Conservation (phyloP, 2,797 vertebrate species). For the Hipposideros larvatus region DNA sequence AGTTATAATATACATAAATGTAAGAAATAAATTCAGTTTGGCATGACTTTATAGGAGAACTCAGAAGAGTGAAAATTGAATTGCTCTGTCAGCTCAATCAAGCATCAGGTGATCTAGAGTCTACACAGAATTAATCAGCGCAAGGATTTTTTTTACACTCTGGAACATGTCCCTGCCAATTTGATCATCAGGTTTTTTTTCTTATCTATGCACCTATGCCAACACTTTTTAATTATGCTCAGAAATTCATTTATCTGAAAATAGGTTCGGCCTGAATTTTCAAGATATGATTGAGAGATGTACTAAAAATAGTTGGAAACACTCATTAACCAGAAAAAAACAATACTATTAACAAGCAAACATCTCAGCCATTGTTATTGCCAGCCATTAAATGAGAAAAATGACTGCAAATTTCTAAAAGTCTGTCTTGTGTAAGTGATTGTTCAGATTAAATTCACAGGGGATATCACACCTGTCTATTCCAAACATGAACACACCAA, state of each 20-base stretch:
- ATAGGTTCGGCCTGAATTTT: neutral
- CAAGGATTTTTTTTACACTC: neutral
- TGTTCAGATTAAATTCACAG: neutral
- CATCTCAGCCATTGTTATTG: neutral
- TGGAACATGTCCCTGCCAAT: neutral
- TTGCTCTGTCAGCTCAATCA: slow-evolving; percentile 49
- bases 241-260: neutral
- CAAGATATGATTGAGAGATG: neutral
- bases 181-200: neutral
- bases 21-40: slow-evolving; percentile 35
- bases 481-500: neutral
- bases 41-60: neutral
- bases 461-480: neutral
- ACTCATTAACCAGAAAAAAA: neutral
- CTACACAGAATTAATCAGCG: slow-evolving; percentile 8
- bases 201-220: neutral
- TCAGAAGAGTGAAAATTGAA: slow-evolving; percentile 39
- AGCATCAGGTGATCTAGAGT: neutral
- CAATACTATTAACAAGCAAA: neutral
- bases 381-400: neutral
- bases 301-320: neutral
- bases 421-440: neutral
- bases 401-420: neutral
- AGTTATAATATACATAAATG: neutral
- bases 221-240: neutral